Base-by-base conservation (phyloP, 2,888 invertebrate genomes). In the Phytoseiulus persimilis region DNA sequence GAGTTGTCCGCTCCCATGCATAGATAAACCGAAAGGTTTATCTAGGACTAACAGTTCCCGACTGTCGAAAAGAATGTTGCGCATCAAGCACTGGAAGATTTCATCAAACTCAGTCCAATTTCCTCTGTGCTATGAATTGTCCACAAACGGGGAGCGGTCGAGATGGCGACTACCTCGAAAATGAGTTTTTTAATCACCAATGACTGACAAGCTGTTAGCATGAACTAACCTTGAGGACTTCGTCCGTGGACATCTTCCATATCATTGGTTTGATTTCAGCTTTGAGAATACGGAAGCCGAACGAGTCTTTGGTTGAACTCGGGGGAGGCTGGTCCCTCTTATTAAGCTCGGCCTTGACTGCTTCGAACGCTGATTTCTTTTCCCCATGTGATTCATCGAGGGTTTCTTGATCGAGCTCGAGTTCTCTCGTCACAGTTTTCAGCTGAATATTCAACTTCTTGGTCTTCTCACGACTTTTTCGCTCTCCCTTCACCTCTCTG, bases 11-110 rank as follows among this genome's bases (percentile, higher is more conserved):
- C 90, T 91, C 89, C 90, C 90, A 90, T 91, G 91, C 33, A 90
- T 90, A 1, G 93, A 91, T 39, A 94, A 91, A 18, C 94, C 94
- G 91, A 93, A 93, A 6, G 94, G 94, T 91, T 94, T 94, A 91
- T 93, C 92, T 31, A 94, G 91, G 3, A 93, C 93, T 46, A 94
- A 90, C 45, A 94, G 91, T 90, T 93, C 93, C 33, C 0, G 32
- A 33, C 33, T 32, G 91, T 93, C 93, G 32, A 87, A n/a, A 14
- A 87, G 11, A 6, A 87, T 45, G 31, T 45, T 33, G 2, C 87
- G 87, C 32, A 33, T 28, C 32, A 87, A 45, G 11, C 39, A 87
- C 87, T 87, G 87, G 11, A 33, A 87, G 28, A 1, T 6, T 2
- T n/a, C 18, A 87, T 83, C 31, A 83, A 83, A 6, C 31, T 83